Evolutionary conservation across 2,888 invertebrate genomes (phyloP), one percentile per base, ranked within the genome.

Genomic region (Tipula unca): DNA sequence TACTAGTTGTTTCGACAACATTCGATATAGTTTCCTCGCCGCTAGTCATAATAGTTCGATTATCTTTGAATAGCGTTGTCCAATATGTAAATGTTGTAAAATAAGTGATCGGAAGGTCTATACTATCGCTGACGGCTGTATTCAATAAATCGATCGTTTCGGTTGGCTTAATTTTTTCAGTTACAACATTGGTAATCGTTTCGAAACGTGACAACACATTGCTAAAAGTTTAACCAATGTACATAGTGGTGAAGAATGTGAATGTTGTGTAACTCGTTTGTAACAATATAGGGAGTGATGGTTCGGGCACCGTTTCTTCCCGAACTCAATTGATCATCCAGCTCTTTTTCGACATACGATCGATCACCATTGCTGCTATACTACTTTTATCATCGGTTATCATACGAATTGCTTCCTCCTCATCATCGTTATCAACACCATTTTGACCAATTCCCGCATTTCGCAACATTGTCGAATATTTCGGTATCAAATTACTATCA

Each of bases 41-140:
- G 88, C 96, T 97, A 1, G 96, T 95, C 3, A 96, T 95, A 48
- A 95, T 94, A 0, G 97, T 96, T 85, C 95, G 94, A 86, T 96
- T 96, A 87, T 96, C 96, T 90, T 95, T 96, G 87, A 96, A 96
- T 54, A 96, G 92, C 4, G 97, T 98, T 0, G 97, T 97, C 96
- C 97, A 97, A 89, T 97, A 97, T 0, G 97, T 98, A 88, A 96
- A 97, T 0, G 97, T 98, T 0, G 97, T 98, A 88, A 96, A 97
- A 89, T 96, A 97, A 0, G 97, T 97, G 14, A 97, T 94, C 0
- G 97, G 97, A 36, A 95, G 90, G 89, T 95, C 95, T 5, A 69
- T 25, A 25, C 10, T 25, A 25, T 69, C 69, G 25, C 25, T 69
- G 25, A 8, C 1, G 3, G 69, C 69, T 1, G 69, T 69, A 89